phyloP scores from a whole-genome alignment of 30 jellyfish, hydroid and myxozoan genomes.

The Aurelia coerulea region DNA sequence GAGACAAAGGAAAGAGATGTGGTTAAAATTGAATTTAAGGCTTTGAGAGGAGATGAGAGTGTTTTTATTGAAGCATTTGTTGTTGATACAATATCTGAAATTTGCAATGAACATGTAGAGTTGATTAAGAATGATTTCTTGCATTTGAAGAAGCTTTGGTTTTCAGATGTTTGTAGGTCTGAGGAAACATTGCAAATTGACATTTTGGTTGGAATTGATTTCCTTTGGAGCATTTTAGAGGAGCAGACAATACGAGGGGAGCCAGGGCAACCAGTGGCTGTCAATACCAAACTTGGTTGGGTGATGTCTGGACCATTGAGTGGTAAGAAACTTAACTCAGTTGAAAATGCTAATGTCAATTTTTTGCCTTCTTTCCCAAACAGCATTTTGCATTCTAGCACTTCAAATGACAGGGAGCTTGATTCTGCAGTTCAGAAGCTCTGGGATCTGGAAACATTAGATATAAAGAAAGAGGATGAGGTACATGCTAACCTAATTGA shows the following conservation, averaged over 20 bases:
- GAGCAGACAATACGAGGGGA: constrained; percentile 35
- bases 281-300: constrained; percentile 37
- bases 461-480: constrained; percentile 41
- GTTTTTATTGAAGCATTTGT: constrained; percentile 16
- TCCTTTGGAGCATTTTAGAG: constrained; percentile 8
- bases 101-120: constrained; percentile 36
- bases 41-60: background rate
- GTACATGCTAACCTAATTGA: constrained; percentile 54
- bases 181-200: constrained; percentile 27
- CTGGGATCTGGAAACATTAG: constrained; percentile 65
- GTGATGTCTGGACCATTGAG: constrained; percentile 5
- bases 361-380: background rate
- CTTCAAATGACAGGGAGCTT: background rate
- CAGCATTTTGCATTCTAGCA: too few relatives aligned
- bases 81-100: constrained; percentile 19
- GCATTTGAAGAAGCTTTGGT: constrained; percentile 32
- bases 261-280: constrained; percentile 54
- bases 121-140: background rate
- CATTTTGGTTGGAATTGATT: constrained; percentile 41
- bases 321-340: constrained; percentile 30
- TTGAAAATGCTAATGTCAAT: constrained; percentile 2
- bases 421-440: constrained; percentile 23
- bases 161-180: constrained; percentile 57
- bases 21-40: background rate
- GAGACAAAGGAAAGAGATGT: constrained; percentile 9